Conservation (phyloP, 2,888 invertebrate genomes). For the Drosophila hawaiiensis region DNA sequence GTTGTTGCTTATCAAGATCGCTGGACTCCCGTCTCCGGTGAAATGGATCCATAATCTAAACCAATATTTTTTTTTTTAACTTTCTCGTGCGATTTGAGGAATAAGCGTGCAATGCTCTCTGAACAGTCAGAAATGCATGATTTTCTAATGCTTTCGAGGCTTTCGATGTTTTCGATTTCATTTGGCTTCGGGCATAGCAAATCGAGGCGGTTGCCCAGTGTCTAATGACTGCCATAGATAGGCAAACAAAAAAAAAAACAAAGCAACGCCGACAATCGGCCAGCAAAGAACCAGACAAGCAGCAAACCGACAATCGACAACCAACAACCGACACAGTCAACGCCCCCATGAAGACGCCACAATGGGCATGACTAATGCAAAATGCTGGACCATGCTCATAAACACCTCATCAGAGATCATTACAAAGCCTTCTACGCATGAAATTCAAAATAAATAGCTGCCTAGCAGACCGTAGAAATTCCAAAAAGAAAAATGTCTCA, state of each 20-base stretch:
- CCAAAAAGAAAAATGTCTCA: constrained; percentile 67
- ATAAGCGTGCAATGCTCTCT: not conserved
- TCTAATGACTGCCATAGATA: constrained; percentile 73
- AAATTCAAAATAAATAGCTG: constrained; percentile 64
- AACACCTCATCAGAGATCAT: constrained; percentile 79
- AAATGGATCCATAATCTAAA: not conserved
- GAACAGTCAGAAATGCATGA: constrained; percentile 12
- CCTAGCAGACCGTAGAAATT: constrained; percentile 35
- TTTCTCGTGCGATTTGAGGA: not conserved
- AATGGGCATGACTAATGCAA: constrained; percentile 77
- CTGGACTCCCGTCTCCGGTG: not conserved
- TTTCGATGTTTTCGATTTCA: constrained; percentile 47
- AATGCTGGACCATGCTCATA: constrained; percentile 69
- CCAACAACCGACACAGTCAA: constrained; percentile 40
- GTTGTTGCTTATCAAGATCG: not conserved
- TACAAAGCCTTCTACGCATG: constrained; percentile 71
- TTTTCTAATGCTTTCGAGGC: constrained; percentile 38
- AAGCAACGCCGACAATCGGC: constrained; percentile 43
- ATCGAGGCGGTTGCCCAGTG: constrained; percentile 44
- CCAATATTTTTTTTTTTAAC: not conserved
- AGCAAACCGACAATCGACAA: constrained; percentile 29
- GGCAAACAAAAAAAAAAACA: constrained; percentile 34
- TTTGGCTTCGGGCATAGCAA: constrained; percentile 54
- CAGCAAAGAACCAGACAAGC: constrained; percentile 17
- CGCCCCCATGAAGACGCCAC: constrained; percentile 69